Conservation (phyloP, 2,797 vertebrate species). For the Lagocephalus sceleratus region DNA sequence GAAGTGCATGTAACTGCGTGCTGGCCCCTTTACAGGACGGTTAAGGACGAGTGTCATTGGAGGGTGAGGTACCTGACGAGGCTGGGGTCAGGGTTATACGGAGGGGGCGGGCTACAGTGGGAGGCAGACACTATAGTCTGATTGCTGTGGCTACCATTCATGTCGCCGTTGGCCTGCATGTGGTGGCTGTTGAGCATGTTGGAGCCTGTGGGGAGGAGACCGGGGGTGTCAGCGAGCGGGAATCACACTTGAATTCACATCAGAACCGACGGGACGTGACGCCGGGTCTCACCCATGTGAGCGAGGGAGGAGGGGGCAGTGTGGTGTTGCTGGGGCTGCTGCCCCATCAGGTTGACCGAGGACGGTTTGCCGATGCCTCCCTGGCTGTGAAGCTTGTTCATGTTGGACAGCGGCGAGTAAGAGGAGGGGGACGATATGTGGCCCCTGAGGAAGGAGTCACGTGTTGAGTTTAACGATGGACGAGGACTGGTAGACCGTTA, state of each 20-base stretch:
- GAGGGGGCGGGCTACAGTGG: conserved; percentile 94
- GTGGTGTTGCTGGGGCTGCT: conserved; percentile 82
- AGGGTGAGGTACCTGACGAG: conserved; percentile 91
- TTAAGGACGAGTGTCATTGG: conserved; percentile 75
- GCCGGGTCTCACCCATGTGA: conserved; percentile 84
- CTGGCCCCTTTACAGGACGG: conserved; percentile 42
- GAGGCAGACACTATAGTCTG: conserved; percentile 91
- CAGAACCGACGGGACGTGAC: background rate
- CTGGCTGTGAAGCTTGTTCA: conserved; percentile 85
- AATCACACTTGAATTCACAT: background rate
- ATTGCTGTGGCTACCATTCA: conserved; percentile 86
- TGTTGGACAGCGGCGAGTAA: conserved; percentile 85
- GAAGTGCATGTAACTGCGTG: conserved; percentile 47
- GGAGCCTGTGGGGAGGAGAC: conserved; percentile 69
- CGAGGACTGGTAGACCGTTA: no score
- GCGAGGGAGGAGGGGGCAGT: conserved; percentile 72
- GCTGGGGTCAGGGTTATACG: conserved; percentile 95
- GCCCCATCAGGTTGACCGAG: conserved; percentile 88
- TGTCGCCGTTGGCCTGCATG: conserved; percentile 88
- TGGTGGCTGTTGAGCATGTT: conserved; percentile 88
- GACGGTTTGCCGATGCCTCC: conserved; percentile 83
- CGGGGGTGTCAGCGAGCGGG: conserved; percentile 3
- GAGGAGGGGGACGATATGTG: conserved; percentile 84
- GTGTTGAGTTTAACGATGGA: no score
- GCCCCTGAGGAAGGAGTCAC: conserved; percentile 66